Conservation (phyloP, 2,888 invertebrate species). For the Drosophila mercatorum region DNA sequence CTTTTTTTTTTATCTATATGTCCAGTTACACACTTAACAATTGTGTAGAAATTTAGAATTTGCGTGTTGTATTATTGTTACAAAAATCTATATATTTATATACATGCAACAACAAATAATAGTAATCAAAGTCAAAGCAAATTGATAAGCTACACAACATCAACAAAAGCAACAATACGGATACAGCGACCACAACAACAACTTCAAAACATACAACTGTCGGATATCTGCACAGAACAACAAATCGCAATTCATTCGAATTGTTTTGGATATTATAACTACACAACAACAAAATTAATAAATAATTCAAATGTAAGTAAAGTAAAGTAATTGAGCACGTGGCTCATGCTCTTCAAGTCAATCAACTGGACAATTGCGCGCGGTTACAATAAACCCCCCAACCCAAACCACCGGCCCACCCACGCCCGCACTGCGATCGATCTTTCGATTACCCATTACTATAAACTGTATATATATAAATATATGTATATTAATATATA, state of each 20-base stretch:
- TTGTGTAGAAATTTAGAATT: slow-evolving; percentile 58
- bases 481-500: background rate
- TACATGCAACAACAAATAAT: slow-evolving; percentile 29
- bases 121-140: slow-evolving; percentile 7
- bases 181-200: slow-evolving; percentile 35
- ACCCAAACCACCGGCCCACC: background rate
- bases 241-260: slow-evolving; percentile 9
- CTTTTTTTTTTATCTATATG: slow-evolving; percentile 37
- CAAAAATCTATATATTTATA: slow-evolving; percentile 26
- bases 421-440: slow-evolving; percentile 11
- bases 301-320: slow-evolving; percentile 39
- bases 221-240: slow-evolving; percentile 38
- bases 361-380: background rate
- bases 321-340: slow-evolving; percentile 26
- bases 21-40: slow-evolving; percentile 58
- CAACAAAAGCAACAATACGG: slow-evolving; percentile 24
- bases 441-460: slow-evolving; percentile 2
- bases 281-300: background rate
- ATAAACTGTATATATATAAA: background rate
- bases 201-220: slow-evolving; percentile 26
- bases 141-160: slow-evolving; percentile 11
- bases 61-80: slow-evolving; percentile 65
- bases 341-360: slow-evolving; percentile 22
- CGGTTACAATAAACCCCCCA: too few species aligned
- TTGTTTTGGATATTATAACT: slow-evolving; percentile 31